Evolutionary conservation across 2,797 vertebrate genomes (phyloP), one percentile per base, ranked within the genome.

Genomic region (Gymnoscopelus braueri): DNA sequence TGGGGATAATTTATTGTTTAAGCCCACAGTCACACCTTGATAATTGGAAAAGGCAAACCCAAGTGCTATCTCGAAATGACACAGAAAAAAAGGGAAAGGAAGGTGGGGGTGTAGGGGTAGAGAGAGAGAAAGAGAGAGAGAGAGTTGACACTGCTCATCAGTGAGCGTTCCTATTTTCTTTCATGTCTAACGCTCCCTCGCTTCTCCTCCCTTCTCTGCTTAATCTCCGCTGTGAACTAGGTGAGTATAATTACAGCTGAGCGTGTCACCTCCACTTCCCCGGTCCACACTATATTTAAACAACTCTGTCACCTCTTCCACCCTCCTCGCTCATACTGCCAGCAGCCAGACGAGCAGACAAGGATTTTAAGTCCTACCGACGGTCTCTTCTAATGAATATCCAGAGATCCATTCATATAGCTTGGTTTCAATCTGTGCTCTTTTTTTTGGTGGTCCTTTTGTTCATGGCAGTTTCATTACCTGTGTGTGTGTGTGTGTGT

Each of bases 401-500:
- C 0, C 23, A 64, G 76, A 79, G 84, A 95, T 94, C 94, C 94
- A 94, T 94, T 96, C 94, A 94, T 73, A 94, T 89, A 89, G 89
- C 92, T 91, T 90, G 91, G 86, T 94, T 96, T 95, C 91, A 93
- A 65, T 83, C 72, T 44, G 9, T 44, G 39, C 39, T 10, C 9
- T 10, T 35, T 35, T 5, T 35, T 72, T 24, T n/a, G 12, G 56
- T 59, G 44, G 60, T 74, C 74, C 60, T 52, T 49, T 1, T 14
- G 92, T 94, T 94, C 90, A 91, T 96, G 95, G 96, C 96, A 96
- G 95, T 94, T 96, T 97, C 96, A 97, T 98, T 97, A 97, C 92
- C 80, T 87, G 57, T 62, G 5, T 56, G 15, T 56, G 15, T 23
- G 54, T 56, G 54, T 56, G 54, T 23, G 54, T 56, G 23, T 56